Base-by-base conservation (phyloP, 1,140 invertebrate genomes). In the Cydia pomonella region DNA sequence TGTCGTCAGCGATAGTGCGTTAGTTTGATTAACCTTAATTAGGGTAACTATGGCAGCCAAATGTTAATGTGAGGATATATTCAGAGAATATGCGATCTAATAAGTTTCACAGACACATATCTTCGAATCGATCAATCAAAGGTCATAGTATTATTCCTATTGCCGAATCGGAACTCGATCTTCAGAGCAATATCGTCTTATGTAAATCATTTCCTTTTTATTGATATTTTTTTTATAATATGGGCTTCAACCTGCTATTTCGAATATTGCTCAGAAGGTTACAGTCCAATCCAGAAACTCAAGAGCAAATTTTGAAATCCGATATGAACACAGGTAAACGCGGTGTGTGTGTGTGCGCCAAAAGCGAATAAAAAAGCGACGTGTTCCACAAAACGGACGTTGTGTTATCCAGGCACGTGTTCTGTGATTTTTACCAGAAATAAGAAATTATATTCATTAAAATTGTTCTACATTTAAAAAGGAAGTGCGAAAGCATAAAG, bases 21-120 rank as follows among this genome's bases (percentile, higher is more conserved):
- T 69, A 69, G 64, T 69, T 69, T 69, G 64, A 69, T 66, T 33
- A 66, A 66, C 27, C 33, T 69, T 33, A 69, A 69, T 69, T 69
- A 69, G 29, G n/a, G 13, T 38, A 69, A 38, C 18, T 69, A n/a
- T 13, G 27, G 23, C 64, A 38, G 27, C 21, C 53, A 23, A 59
- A 59, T 23, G 53, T 23, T 3, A 23, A 23, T 59, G 53, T 23
- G 18, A 18, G 18, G 5, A 53, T 53, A 3, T 6, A 53, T 53
- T 2, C 41, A 44, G 62, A 27, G 59, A 13, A 29, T 38, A 18
- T 59, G 53, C 23, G 21, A 59, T 23, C 2, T 18, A n/a, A 12
- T 23, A 18, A 53, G 47, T 59, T 12, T 9, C 53, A 59, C 10
- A 18, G 50, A 21, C 23, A 9, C n/a, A n/a, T n/a, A 18, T 50